Evolutionary conservation across 2,797 vertebrate genomes (phyloP).

Genomic region (Myotis myotis): DNA sequence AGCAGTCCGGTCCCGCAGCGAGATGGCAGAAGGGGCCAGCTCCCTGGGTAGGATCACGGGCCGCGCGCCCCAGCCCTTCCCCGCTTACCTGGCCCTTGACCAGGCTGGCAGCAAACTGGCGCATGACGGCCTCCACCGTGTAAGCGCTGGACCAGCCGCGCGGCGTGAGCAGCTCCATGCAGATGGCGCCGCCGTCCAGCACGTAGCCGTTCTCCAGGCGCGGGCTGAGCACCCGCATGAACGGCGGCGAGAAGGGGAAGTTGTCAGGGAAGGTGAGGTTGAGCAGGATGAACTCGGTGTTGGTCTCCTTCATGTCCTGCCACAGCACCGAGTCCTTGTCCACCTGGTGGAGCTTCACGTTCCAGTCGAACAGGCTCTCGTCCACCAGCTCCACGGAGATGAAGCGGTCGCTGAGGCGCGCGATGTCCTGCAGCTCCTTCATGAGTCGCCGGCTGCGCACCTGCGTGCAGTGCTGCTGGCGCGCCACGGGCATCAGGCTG

Average conservation of each 20-base stretch:
- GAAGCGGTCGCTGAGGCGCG: constrained; percentile 97
- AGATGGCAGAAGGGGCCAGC: accelerated
- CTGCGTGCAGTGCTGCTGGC: constrained; percentile 97
- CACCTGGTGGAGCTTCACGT: constrained; percentile 99
- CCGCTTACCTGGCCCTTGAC: constrained; percentile 98
- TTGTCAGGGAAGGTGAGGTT: constrained; percentile 99
- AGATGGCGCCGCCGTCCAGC: constrained; percentile 98
- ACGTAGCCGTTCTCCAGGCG: constrained; percentile 99
- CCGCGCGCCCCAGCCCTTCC: constrained; percentile 78
- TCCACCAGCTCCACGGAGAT: constrained; percentile 99
- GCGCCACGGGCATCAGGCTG: constrained; percentile 90
- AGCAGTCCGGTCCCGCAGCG: constrained; percentile 46
- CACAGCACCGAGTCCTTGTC: constrained; percentile 99
- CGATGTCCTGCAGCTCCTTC: constrained; percentile 99
- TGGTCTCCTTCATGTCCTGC: constrained; percentile 99
- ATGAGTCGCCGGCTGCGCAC: constrained; percentile 97
- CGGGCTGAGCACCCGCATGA: constrained; percentile 98
- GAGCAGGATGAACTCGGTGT: constrained; percentile 98
- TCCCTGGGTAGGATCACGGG: too few species aligned
- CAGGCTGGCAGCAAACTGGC: constrained; percentile 98
- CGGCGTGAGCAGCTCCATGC: constrained; percentile 99
- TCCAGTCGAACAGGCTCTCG: constrained; percentile 99
- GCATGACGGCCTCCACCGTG: constrained; percentile 99
- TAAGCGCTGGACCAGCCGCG: constrained; percentile 99
- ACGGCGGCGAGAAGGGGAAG: constrained; percentile 99